Base-by-base conservation (phyloP, 2,888 invertebrate species). In the Rapana venosa region DNA sequence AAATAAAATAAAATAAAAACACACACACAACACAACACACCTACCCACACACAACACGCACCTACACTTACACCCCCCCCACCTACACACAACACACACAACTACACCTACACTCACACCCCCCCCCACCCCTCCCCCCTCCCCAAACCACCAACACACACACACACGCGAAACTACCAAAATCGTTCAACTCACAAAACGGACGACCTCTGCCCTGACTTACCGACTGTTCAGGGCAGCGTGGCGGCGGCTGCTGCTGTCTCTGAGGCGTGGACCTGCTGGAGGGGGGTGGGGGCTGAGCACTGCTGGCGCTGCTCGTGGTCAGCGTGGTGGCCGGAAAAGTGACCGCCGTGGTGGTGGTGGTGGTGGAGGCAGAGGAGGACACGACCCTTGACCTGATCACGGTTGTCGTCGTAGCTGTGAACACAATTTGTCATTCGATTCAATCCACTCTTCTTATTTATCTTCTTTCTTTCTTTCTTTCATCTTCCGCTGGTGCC, bases 291-390 rank as follows among this genome's bases (percentile, higher is more conserved):
- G 30, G n/a, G 26, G n/a, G 32, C 35, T 36, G 26, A 11, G n/a
- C 56, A 85, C 47, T 61, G 88, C 20, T 81, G 84, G 26, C 74
- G 88, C 79, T 83, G 88, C 81, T 88, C 86, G 22, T 88, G 87
- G 20, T 90, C 74, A 35, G 87, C 90, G 11, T 87, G 47, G 61
- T 83, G 77, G 35, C 70, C 2, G 36, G 61, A 15, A n/a, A 32
- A 22, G 35, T 22, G 22, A n/a, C 70, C 6, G 35, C 70, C 26
- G 15, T 87, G 81, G 36, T 83, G 81, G 32, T 66, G 70, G 61
- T 81, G 61, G 66, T 88, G 58, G 15, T 88, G 87, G 74, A 47
- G 86, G 15, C 66, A 47, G 36, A 74, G 56, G 87, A 26, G 56
- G 87, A 26, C 17, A 17, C 20, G 15, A n/a, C 47, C 4, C 66